Evolutionary conservation across 2,113 vertebrate species (phyloP).

Genomic region (Chrysochloris asiatica): DNA sequence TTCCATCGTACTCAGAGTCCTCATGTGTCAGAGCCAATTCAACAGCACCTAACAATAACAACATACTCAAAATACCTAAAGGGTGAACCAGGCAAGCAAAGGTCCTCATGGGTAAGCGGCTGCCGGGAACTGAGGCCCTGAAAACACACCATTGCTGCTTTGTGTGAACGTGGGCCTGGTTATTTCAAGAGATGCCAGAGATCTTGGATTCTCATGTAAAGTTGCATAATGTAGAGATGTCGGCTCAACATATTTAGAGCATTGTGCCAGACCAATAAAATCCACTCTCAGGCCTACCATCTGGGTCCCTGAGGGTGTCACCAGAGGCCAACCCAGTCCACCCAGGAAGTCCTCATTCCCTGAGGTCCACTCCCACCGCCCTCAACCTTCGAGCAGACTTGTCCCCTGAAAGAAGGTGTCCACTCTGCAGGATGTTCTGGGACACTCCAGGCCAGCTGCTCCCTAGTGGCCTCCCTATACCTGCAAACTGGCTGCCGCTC

Average conservation of each 20-base stretch:
- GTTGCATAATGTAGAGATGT: neutral
- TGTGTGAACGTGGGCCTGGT: neutral
- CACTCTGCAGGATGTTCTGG: rapidly evolving
- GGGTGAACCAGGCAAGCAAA: neutral
- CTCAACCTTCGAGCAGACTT: neutral
- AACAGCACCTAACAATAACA: too few relatives aligned
- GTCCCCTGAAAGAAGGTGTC: neutral
- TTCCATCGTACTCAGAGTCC: neutral
- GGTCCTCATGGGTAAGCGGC: neutral
- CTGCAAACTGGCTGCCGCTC: neutral
- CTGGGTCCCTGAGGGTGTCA: neutral
- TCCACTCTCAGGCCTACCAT: neutral
- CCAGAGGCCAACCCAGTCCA: neutral
- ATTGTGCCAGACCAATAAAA: neutral
- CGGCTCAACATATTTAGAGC: slow-evolving; percentile 39
- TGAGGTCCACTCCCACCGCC: neutral
- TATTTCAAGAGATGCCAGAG: neutral
- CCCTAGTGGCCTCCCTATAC: neutral
- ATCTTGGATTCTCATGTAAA: neutral
- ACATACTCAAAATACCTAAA: neutral
- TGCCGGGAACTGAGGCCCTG: rapidly evolving
- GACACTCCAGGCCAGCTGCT: neutral
- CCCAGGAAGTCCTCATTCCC: neutral
- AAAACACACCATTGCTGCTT: rapidly evolving
- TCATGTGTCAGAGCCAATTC: neutral